Evolutionary conservation across 2,797 vertebrate species (phyloP), one percentile per base, ranked within the genome.

Genomic region (Ciconia nigra): DNA sequence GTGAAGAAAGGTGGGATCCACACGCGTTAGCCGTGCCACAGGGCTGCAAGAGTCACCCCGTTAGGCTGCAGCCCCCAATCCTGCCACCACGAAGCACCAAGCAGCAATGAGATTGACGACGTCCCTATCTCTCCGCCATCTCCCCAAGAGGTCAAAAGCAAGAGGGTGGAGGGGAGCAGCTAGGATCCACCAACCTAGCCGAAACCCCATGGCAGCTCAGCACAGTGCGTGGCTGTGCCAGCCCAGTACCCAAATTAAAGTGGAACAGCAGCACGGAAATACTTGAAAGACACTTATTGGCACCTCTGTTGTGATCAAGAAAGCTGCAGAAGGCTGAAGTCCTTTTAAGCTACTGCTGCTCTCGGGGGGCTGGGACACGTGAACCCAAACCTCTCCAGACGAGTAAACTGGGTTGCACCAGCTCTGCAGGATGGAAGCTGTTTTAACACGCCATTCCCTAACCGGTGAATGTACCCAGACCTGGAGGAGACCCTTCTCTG

Each of bases 21-120:
- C 7, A 0, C 1, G 0, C 1, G 0, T 9, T 2, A 20, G 65
- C 39, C 12, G n/a, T 1, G 21, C 39, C 54, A 10, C 4, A 4
- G 61, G 67, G 35, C 44, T 6, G 15, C 16, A 29, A 9, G 15
- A 61, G 20, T 29, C 41, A 10, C 63, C 15, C 19, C 0, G 8
- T 8, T 21, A 31, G 20, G 29, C 42, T 18, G 28, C 21, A 18
- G 44, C 14, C 26, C 5, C 47, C 10, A 9, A 13, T 18, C 46
- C 49, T 8, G 18, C 42, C 19, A 14, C 13, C 44, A 3, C 0
- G 1, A 21, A 29, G 49, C 20, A 24, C n/a, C 37, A 19, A 28
- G 21, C 26, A 7, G 57, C 4, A 1, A n/a, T 1, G 8, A 33
- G 41, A 28, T 0, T 4, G 47, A 11, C 0, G 2, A 28, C 0